Evolutionary conservation across 2,888 invertebrate species (phyloP), one percentile per base, ranked within the genome.

Genomic region (Diarsia dahlii): DNA sequence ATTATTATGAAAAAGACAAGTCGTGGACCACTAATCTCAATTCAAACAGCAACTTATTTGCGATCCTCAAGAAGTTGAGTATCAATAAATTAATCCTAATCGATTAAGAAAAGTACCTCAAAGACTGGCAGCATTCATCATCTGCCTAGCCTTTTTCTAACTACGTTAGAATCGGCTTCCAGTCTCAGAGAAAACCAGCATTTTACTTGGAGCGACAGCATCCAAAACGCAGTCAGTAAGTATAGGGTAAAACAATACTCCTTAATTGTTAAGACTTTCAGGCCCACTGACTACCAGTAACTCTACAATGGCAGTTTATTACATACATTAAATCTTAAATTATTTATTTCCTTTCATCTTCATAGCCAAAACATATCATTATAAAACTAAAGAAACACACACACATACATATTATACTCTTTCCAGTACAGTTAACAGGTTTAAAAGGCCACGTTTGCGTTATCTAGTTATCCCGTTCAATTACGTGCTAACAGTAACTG

Each of bases 401-500:
- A 28, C 56, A 15, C 15, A 58, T 8, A 58, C 9, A 28, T 23
- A 15, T 58, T 15, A 58, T 4, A 60, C 18, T 34, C 6, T 9
- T 46, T 34, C n/a, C 20, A 52, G 18, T 39, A 8, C 34, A 65
- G 10, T 20, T 23, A 62, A 63, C 28, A 81, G 71, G 64, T 82
- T 66, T 63, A 72, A 78, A 72, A 62, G 9, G 13, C 62, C 28
- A 74, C 71, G 63, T 58, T 28, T 48, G 72, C 71, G 77, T 69
- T 71, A 60, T 68, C 74, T 76, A 67, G 84, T 80, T 80, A 85
- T 87, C 87, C 80, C 88, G 92, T 92, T 93, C 92, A 93, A 94
- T 94, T 93, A 94, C 87, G 88, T 87, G 88, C 84, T 90, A 93
- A 92, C 93, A 91, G 91, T 91, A 90, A 92, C 93, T 92, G 91